Percentiles rank a stretch among this genome's conserved stretches.
Conservation (phyloP, 1,140 invertebrate species). For the Telenomus remus region DNA sequence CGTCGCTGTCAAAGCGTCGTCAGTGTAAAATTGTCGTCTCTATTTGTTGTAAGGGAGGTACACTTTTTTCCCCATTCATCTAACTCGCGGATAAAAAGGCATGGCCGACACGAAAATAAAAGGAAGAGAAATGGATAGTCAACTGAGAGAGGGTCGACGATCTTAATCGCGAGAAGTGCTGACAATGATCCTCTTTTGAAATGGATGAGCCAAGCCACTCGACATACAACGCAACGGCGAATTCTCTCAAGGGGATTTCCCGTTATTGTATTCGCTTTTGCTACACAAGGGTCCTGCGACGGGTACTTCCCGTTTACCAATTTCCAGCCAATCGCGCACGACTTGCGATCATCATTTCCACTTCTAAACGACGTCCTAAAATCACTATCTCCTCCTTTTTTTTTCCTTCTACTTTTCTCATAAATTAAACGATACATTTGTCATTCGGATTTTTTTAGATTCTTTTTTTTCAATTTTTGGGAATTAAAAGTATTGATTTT, state of each 20-base stretch:
- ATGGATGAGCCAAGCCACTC: constrained; percentile 69
- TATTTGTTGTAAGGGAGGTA: constrained; percentile 27
- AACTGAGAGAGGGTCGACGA: constrained; percentile 63
- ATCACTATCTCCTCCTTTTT: too few species aligned
- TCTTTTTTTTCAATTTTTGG: too few species aligned
- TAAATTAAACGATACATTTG: too few species aligned
- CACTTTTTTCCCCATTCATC: constrained; percentile 9
- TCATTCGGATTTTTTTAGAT: too few species aligned
- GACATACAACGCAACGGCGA: constrained; percentile 60
- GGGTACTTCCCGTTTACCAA: constrained; percentile 54
- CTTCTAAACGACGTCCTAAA: constrained; percentile 20
- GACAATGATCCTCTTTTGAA: constrained; percentile 69
- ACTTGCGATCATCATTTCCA: constrained; percentile 40
- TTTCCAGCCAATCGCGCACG: constrained; percentile 47
- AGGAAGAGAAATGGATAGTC: constrained; percentile 58
- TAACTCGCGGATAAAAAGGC: constrained; percentile 21
- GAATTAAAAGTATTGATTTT: too few species aligned
- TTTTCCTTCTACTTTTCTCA: too few species aligned
- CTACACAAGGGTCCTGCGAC: constrained; percentile 36
- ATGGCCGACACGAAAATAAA: constrained; percentile 20
- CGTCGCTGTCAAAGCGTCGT: too few species aligned
- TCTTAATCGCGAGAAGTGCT: constrained; percentile 67
- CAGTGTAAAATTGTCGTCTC: too few species aligned
- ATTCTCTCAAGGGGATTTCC: constrained; percentile 66
- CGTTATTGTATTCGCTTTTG: constrained; percentile 40